phyloP scores from a whole-genome alignment of 92 coral and sea anemone species.

The Epizoanthus fatuus region DNA sequence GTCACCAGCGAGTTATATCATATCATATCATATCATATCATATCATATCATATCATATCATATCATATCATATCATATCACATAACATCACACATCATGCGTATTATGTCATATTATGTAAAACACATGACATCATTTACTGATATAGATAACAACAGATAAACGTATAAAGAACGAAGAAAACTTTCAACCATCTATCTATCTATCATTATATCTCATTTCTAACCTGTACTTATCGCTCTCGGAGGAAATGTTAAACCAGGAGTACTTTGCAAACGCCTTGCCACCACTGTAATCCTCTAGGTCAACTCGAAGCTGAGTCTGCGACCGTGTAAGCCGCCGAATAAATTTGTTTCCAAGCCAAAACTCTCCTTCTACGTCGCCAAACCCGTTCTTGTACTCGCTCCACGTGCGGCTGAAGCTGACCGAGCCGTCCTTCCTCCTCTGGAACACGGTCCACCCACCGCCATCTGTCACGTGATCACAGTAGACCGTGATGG shows the following conservation, averaged over 20 bases:
- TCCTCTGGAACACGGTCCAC: constrained; percentile 48
- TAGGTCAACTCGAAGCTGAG: constrained; percentile 59
- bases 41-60: too few relatives aligned
- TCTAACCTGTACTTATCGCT: constrained; percentile 42
- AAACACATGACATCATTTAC: too few relatives aligned
- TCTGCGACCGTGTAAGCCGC: constrained; percentile 27
- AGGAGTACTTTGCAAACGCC: constrained; percentile 37
- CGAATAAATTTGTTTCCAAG: constrained; percentile 63
- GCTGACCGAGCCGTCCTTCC: constrained; percentile 56
- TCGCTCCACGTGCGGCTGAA: constrained; percentile 70
- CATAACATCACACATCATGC: too few relatives aligned
- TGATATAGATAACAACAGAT: too few relatives aligned
- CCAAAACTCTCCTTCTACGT: constrained; percentile 54
- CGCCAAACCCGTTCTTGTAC: constrained; percentile 71
- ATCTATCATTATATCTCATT: too few relatives aligned
- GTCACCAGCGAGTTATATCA: too few relatives aligned
- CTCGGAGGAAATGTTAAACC: constrained; percentile 41
- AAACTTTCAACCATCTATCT: too few relatives aligned
- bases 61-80: too few relatives aligned
- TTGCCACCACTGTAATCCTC: constrained; percentile 29
- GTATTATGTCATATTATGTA: too few relatives aligned
- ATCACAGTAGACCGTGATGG: constrained; percentile 32
- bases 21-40: too few relatives aligned
- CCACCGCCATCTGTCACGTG: constrained; percentile 52
- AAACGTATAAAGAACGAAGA: too few relatives aligned